Evolutionary conservation across 2,888 invertebrate species (phyloP), one percentile per base, ranked within the genome.

Genomic region (Opisthograptis luteolata): DNA sequence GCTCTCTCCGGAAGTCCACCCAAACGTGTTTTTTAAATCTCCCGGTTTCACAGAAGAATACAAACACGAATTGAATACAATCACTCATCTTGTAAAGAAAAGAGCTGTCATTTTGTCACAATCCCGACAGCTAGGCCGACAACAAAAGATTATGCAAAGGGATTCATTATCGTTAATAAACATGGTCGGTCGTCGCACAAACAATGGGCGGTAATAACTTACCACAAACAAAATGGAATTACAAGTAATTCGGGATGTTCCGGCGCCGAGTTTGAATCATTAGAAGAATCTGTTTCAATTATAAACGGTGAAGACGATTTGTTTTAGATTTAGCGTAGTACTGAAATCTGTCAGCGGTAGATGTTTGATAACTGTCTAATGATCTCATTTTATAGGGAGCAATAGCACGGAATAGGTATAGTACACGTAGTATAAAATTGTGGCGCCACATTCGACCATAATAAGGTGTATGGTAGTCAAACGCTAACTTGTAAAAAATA

Each of bases 71-170:
- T 9, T 9, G 4, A 4, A 9, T 3, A 25, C 10, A 75, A 68
- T 64, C 28, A 25, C 10, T 25, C n/a, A n/a, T n/a, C n/a, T n/a
- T n/a, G 22, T 14, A 20, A 44, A 37, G 9, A 49, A 36, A 44
- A 34, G 41, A 15, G 28, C 30, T 32, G 32, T 35, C 15, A 37
- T 39, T 31, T 40, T 49, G 41, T 46, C 39, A 41, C 25, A 19
- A 39, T 3, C 25, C 12, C 15, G 25, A 35, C 42, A 39, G 35
- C 25, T 4, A n/a, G 9, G 7, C 10, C 35, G 13, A 44, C 43
- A 40, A 49, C 59, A 55, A 54, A 51, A 57, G 57, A 57, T 55
- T 52, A 56, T 54, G 54, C 49, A 54, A 58, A 56, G 34, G 43
- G 32, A 37, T 50, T 45, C 40, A 55, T 51, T 49, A 48, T 43